Conservation (phyloP, 2,888 invertebrate species). For the Embidobia sp. region DNA sequence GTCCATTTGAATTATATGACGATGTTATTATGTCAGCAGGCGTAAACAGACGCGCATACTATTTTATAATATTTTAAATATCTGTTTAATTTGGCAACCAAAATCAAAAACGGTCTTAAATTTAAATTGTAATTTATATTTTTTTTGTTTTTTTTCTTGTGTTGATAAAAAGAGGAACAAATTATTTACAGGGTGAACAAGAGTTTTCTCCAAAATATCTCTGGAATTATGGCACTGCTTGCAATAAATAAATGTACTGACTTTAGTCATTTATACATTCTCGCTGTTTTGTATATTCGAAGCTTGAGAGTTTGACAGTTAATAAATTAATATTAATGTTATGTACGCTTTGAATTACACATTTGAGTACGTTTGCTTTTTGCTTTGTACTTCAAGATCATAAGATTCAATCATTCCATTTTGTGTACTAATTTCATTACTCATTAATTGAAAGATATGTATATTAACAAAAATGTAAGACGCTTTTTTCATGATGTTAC, state of each 20-base stretch:
- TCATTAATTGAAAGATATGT: background rate
- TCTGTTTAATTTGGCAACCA: too few relatives aligned
- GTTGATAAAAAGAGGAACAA: slow-evolving; percentile 4
- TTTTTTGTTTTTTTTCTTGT: slow-evolving; percentile 12
- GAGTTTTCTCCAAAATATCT: slow-evolving; percentile 37
- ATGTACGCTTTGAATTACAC: slow-evolving; percentile 4
- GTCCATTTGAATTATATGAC: too few relatives aligned
- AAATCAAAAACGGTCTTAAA: too few relatives aligned
- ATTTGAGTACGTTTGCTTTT: too few relatives aligned
- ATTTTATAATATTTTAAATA: too few relatives aligned
- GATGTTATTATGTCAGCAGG: too few relatives aligned
- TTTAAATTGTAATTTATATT: background rate
- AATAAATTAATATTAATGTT: slow-evolving; percentile 47
- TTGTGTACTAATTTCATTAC: background rate
- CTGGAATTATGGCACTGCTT: slow-evolving; percentile 43
- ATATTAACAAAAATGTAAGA: slow-evolving; percentile 20
- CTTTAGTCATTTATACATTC: slow-evolving; percentile 24
- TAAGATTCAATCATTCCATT: slow-evolving; percentile 7
- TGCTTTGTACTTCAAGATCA: slow-evolving; percentile 23
- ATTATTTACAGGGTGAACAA: slow-evolving; percentile 32
- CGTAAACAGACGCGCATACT: too few relatives aligned
- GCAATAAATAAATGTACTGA: slow-evolving; percentile 37
- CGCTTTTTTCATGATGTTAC: background rate
- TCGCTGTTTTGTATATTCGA: slow-evolving; percentile 17
- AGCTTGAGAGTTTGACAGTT: slow-evolving; percentile 25